These are phyloP conservation scores for Drosophila affinis DNA, from an alignment of 2,888 invertebrate genomes.

Conservation along the genomic window DNA sequence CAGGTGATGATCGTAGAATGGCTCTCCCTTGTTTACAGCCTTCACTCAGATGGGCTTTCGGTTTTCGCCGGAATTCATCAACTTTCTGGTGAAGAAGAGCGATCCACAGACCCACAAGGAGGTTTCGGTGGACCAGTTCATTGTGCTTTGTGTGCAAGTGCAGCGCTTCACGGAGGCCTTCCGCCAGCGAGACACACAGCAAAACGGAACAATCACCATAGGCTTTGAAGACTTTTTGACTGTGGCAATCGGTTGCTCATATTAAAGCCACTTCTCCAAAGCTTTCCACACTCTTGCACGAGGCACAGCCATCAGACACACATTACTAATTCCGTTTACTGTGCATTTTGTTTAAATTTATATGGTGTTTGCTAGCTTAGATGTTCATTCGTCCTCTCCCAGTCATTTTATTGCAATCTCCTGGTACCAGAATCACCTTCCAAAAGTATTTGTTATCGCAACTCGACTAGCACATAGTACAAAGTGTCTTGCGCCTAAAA, in stretches of 20 bases:
- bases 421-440: slow-evolving; percentile 43
- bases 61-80: slow-evolving; percentile 91
- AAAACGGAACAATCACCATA: slow-evolving; percentile 92
- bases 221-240: slow-evolving; percentile 95
- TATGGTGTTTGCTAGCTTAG: slow-evolving; percentile 44
- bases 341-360: slow-evolving; percentile 49
- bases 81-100: slow-evolving; percentile 88
- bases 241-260: slow-evolving; percentile 90
- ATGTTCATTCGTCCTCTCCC: slow-evolving; percentile 34
- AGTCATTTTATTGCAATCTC: slow-evolving; percentile 55
- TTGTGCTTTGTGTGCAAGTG: slow-evolving; percentile 94
- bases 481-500: slow-evolving; percentile 61
- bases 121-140: slow-evolving; percentile 93
- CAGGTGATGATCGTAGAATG: background rate
- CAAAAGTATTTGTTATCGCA: slow-evolving; percentile 56
- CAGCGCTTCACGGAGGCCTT: slow-evolving; percentile 96
- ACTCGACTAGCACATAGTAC: slow-evolving; percentile 57
- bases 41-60: slow-evolving; percentile 94
- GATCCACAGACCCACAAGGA: slow-evolving; percentile 87
- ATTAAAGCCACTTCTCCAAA: slow-evolving; percentile 37
- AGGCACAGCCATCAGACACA: slow-evolving; percentile 38
- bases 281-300: slow-evolving; percentile 19
- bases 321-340: slow-evolving; percentile 54
- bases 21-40: slow-evolving; percentile 85
- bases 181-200: slow-evolving; percentile 89